Conservation (phyloP, 1,140 invertebrate genomes). For the Atta colombica region DNA sequence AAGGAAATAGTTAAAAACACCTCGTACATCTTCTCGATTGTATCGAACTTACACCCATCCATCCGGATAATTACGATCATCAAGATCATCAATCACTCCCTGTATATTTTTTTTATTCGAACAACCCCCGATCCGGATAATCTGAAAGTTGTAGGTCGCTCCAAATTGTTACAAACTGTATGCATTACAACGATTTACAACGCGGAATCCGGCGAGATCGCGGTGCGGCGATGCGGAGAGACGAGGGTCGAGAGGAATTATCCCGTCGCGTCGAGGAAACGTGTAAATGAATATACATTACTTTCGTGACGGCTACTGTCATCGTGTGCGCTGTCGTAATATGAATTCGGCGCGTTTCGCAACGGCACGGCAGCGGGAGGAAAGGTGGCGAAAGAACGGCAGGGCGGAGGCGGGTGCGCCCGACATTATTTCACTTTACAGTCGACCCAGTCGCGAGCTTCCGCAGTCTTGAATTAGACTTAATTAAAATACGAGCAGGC, state of each 20-base stretch:
- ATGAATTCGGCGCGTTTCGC: slow-evolving; percentile 71
- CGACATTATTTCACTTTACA: slow-evolving; percentile 73
- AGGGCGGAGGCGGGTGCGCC: neutral
- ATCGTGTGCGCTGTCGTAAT: slow-evolving; percentile 64
- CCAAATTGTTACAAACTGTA: slow-evolving; percentile 72
- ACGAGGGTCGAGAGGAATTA: slow-evolving; percentile 57
- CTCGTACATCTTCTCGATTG: slow-evolving; percentile 34
- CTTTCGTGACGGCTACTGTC: slow-evolving; percentile 70
- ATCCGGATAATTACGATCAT: slow-evolving; percentile 37
- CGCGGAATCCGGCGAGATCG: slow-evolving; percentile 48
- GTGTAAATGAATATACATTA: slow-evolving; percentile 76
- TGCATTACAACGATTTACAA: slow-evolving; percentile 68
- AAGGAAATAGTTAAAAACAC: slow-evolving; percentile 5
- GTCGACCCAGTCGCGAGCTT: slow-evolving; percentile 60
- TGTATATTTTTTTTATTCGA: slow-evolving; percentile 23
- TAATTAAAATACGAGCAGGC: slow-evolving; percentile 75
- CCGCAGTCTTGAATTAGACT: slow-evolving; percentile 73
- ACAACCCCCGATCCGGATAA: neutral
- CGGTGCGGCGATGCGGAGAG: slow-evolving; percentile 38
- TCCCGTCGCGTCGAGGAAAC: slow-evolving; percentile 60
- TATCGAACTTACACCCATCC: slow-evolving; percentile 1
- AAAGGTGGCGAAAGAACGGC: slow-evolving; percentile 40
- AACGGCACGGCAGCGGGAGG: slow-evolving; percentile 21
- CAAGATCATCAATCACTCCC: slow-evolving; percentile 21
- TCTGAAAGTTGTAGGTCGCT: slow-evolving; percentile 10